A percentile compares a stretch with the other conserved stretches of the same genome.
Conservation (phyloP, 2,113 vertebrate genomes). For the Syrrhaptes paradoxus region DNA sequence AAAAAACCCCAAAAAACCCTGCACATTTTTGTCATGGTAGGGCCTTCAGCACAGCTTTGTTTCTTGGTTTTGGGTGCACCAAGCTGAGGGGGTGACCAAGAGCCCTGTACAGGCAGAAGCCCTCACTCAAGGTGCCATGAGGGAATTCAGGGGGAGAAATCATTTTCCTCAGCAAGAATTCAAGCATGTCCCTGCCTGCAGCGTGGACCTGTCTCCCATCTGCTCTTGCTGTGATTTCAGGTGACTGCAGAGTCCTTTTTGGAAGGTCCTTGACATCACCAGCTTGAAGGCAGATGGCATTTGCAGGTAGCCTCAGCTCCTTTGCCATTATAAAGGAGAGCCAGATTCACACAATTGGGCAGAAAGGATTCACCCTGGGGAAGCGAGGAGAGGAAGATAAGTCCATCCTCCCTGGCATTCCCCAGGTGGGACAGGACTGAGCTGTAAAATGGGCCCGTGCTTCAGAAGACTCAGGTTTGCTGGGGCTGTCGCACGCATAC, state of each 20-base stretch:
- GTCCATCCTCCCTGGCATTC: neutral
- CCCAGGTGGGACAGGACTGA: neutral
- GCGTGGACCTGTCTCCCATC: neutral
- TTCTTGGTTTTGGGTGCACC: neutral
- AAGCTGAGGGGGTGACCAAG: neutral
- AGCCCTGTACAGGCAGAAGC: neutral
- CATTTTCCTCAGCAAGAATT: neutral
- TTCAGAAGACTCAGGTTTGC: neutral
- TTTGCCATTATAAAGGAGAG: neutral
- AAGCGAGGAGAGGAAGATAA: neutral
- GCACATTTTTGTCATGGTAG: neutral
- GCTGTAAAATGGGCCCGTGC: neutral
- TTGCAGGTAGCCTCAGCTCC: neutral
- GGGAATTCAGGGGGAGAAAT: neutral
- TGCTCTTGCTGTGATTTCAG: conserved; percentile 18
- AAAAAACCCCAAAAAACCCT: too few relatives aligned
- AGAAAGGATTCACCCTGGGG: neutral
- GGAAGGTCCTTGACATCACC: conserved; percentile 11
- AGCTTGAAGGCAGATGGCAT: conserved; percentile 26
- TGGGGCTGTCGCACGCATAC: neutral
- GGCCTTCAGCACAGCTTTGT: neutral
- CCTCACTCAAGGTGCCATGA: neutral
- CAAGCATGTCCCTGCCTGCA: neutral
- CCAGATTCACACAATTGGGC: neutral
- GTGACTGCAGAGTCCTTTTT: neutral